A percentile compares a stretch with the other conserved stretches of the same genome.
Evolutionary conservation across 2,888 invertebrate genomes (phyloP).

Genomic region (Sphecodes monilicornis): DNA sequence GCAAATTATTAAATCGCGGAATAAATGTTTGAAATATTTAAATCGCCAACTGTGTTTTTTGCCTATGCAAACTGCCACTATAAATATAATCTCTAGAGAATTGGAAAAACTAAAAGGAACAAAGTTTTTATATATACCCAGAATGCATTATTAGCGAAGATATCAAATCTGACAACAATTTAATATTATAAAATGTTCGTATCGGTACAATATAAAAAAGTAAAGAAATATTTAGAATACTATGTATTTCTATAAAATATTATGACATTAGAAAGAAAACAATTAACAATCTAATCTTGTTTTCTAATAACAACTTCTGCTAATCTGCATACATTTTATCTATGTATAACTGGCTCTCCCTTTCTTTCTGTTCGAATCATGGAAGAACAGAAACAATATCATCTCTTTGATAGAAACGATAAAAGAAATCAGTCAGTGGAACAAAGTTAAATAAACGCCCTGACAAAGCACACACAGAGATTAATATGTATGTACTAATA

Average conservation of each 20-base stretch:
- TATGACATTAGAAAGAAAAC: neutral
- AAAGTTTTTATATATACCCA: neutral
- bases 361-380: neutral
- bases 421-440: neutral
- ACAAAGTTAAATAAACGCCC: conserved; percentile 1
- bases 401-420: neutral
- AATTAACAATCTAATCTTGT: neutral
- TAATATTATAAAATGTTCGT: neutral
- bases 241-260: neutral
- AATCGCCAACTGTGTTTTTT: neutral
- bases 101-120: neutral
- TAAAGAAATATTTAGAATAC: neutral
- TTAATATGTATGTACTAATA: neutral
- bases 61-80: neutral
- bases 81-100: neutral
- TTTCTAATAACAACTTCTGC: neutral
- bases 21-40: neutral
- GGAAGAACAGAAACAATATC: conserved; percentile 13
- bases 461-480: neutral
- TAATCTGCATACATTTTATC: neutral
- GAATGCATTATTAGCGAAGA: neutral
- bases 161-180: neutral
- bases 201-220: neutral
- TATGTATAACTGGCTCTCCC: neutral
- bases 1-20: neutral